phyloP scores from a whole-genome alignment of 2,888 invertebrate genomes.

The Tiliacea citrago region DNA sequence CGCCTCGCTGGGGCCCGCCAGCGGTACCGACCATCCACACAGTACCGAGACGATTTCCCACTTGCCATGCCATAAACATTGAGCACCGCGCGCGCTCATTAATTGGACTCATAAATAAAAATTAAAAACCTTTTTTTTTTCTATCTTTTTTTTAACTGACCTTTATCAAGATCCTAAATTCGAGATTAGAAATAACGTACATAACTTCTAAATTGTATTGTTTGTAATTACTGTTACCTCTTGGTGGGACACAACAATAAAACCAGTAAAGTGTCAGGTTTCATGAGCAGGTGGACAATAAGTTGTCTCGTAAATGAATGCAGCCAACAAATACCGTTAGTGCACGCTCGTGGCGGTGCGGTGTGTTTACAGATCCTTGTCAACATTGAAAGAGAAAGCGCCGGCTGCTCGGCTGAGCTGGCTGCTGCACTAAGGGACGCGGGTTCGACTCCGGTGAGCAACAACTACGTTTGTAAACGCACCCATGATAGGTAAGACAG shows the following conservation, averaged over 20 bases:
- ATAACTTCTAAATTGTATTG: not conserved
- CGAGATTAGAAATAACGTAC: not conserved
- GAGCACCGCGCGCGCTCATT: slow-evolving; percentile 63
- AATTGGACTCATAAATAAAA: slow-evolving; percentile 62
- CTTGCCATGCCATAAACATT: slow-evolving; percentile 64
- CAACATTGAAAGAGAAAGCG: slow-evolving; percentile 61
- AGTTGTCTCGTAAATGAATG: slow-evolving; percentile 8
- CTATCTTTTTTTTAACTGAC: not conserved
- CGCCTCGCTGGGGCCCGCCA: slow-evolving; percentile 74
- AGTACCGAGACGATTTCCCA: slow-evolving; percentile 64
- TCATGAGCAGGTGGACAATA: slow-evolving; percentile 25
- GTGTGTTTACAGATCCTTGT: slow-evolving; percentile 49
- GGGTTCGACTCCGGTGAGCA: slow-evolving; percentile 3
- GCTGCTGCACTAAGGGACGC: not conserved
- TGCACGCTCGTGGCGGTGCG: slow-evolving; percentile 6
- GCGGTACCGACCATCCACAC: slow-evolving; percentile 61
- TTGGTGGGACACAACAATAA: slow-evolving; percentile 5
- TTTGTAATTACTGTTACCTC: slow-evolving; percentile 5
- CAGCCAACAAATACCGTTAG: slow-evolving; percentile 17
- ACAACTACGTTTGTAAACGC: slow-evolving; percentile 3
- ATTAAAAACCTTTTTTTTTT: not conserved
- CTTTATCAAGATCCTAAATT: not conserved
- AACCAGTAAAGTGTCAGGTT: slow-evolving; percentile 34
- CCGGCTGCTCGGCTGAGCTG: not conserved
- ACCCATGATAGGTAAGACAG: not conserved